Base-by-base conservation (phyloP, 2,113 vertebrate species). In the Marmota monax region DNA sequence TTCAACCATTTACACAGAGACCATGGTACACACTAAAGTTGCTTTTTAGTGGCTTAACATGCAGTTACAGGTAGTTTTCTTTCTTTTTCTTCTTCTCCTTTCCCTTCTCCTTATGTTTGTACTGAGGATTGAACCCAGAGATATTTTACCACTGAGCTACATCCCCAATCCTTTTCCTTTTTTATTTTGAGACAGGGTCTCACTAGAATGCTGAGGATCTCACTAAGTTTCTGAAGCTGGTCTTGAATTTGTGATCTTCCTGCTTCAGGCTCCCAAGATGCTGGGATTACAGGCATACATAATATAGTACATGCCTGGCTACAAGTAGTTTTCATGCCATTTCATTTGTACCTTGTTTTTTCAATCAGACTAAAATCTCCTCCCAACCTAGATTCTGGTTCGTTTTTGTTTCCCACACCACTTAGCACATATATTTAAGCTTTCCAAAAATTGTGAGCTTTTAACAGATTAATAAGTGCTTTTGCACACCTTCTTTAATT, bases 341-440 rank as follows among this genome's bases (percentile, higher is more conserved):
- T 94, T 92, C 11, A 45, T 48, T 90, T 90, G 22, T 63, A 65
- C 7, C 34, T 92, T 92, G 16, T 87, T 65, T 92, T n/a, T 84
- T 67, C 29, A 92, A 45, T 29, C 93, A 94, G 32, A 53, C 8
- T 88, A n/a, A 88, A 97, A 84, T 34, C 69, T 96, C 67, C 32
- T 45, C 53, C 42, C 34, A 88, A 79, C 25, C 34, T 65, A 79
- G 74, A 84, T 42, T 79, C 29, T 89, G 7, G 6, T 76, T 95
- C 16, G 16, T 70, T 74, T 87, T 53, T 51, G 79, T 63, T 56
- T 94, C 37, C 53, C n/a, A 96, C 42, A 51, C 29, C 27, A 72
- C 48, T 95, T 82, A 86, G 25, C 79, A 94, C 42, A 95, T 65
- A 93, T 89, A 89, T 48, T 76, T 80, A 77, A 84, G 23, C 12